A percentile compares a stretch with the other conserved stretches of the same genome.
Evolutionary conservation across 1,140 invertebrate species (phyloP).

Genomic region (Bombus turneri): DNA sequence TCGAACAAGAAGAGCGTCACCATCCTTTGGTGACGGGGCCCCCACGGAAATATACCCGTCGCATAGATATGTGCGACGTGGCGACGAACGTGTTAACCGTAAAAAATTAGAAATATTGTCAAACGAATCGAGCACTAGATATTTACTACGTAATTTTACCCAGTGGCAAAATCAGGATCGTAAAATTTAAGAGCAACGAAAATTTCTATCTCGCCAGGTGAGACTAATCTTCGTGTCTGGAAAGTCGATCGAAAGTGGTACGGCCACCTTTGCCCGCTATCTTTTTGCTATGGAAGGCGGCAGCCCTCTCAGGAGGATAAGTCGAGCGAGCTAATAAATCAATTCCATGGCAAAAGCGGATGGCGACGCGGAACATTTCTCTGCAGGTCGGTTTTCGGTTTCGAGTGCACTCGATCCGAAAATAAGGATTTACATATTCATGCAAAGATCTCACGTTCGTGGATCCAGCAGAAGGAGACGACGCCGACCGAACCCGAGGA

Average conservation of each 20-base stretch:
- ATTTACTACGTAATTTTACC: neutral
- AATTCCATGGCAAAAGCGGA: slow-evolving; percentile 75
- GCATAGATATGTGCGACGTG: too few relatives aligned
- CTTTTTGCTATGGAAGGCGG: slow-evolving; percentile 41
- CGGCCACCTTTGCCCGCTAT: slow-evolving; percentile 51
- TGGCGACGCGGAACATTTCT: slow-evolving; percentile 67
- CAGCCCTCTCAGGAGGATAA: slow-evolving; percentile 54
- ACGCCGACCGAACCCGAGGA: slow-evolving; percentile 73
- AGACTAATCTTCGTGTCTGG: slow-evolving; percentile 1
- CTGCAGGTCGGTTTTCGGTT: slow-evolving; percentile 80
- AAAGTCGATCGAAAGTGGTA: slow-evolving; percentile 13
- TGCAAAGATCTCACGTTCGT: slow-evolving; percentile 77
- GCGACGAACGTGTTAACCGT: too few relatives aligned
- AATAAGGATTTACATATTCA: slow-evolving; percentile 83
- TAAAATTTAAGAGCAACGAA: neutral
- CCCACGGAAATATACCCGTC: too few relatives aligned
- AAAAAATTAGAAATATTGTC: too few relatives aligned
- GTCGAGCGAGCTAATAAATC: slow-evolving; percentile 79
- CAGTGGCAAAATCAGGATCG: neutral
- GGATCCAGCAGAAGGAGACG: slow-evolving; percentile 73
- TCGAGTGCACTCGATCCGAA: slow-evolving; percentile 82
- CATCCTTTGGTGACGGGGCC: too few relatives aligned
- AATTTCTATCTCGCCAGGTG: neutral
- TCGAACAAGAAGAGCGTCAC: too few relatives aligned
- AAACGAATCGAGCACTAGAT: too few relatives aligned